Base-by-base conservation (phyloP, 2,113 vertebrate species). In the Murina feae region DNA sequence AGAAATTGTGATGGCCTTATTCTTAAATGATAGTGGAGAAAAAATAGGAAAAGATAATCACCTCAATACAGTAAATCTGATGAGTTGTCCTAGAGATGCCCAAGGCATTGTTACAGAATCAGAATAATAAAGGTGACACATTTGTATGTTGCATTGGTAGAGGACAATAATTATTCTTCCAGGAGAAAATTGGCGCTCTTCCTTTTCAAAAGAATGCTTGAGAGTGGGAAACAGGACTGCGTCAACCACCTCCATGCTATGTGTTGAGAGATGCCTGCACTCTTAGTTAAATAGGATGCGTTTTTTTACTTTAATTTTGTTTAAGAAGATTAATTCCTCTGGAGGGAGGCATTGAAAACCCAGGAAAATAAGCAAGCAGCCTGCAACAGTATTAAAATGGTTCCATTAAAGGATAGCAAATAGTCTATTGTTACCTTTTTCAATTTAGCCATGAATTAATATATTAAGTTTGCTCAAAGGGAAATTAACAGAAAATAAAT, bases 1-100 rank as follows among this genome's bases (percentile, higher is more conserved):
- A 93, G 44, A 35, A 68, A 95, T 47, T 78, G 69, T 83, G 90
- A 93, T 95, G 89, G 58, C 68, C 69, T 97, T 92, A 86, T 69
- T 96, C 88, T 96, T 94, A 96, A 95, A 76, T 95, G 83, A 92
- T 95, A 91, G 85, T 55, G 25, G 35, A 89, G 63, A 53, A 95
- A 95, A 94, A 90, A 92, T 75, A 94, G 91, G 63, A 91, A 53
- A 65, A 5, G 11, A 92, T 95, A 95, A 95, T 95, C 71, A 90
- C 23, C 51, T 80, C 30, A 71, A 11, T n/a, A 85, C 21, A 81
- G 30, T 10, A 37, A 93, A 79, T 85, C 55, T 95, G 78, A 95
- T 71, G 25, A 95, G 14, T 63, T 93, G 4, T 81, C 39, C 85
- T 74, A 72, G 7, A 18, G 21, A 21, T 75, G 44, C 47, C 78